Base-by-base conservation (phyloP, 2,888 invertebrate species). In the Panopea generosa region DNA sequence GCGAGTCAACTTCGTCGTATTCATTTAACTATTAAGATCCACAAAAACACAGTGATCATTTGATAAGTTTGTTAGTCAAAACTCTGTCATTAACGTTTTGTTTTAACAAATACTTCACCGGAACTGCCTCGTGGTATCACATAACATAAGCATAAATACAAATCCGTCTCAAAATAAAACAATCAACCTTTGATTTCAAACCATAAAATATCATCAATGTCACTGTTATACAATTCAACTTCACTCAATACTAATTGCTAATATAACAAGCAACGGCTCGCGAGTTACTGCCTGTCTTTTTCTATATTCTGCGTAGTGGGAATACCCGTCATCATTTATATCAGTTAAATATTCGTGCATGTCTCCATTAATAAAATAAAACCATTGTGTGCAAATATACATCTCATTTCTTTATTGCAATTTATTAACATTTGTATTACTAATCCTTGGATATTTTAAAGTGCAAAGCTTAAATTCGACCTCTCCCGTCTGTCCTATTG, bases 331-430 rank as follows among this genome's bases (percentile, higher is more conserved):
- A 33, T 7, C 33, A 33, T 33, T 33, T 11, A 33, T 33, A 33
- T 33, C 11, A 33, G 33, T 33, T 11, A 11, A 33, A 11, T 33
- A 33, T 33, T 33, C 4, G 60, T 24, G 60, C 59, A 68, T 26
- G 52, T 68, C 52, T 68, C 68, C 1, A 60, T 68, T 0, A 68
- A 20, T 18, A 67, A 22, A 26, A 68, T 43, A 40, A 59, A 18
- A 24, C 60, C 60, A 52, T 52, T 33, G 24, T 26, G 24, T 14
- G 7, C 9, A 27, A 68, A 59, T 6, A 68, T 52, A 3, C 26
- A 6, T 53, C 27, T 57, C n/a, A 68, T 7, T 43, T 68, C 67
- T 26, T 33, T 11, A 33, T 33, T 33, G 6, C 4, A 33, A 11
- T 33, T 33, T 33, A 33, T 33, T 33, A 7, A 33, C 33, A 33